phyloP scores from a whole-genome alignment of 2,888 invertebrate species.

The Sacculina carcini region DNA sequence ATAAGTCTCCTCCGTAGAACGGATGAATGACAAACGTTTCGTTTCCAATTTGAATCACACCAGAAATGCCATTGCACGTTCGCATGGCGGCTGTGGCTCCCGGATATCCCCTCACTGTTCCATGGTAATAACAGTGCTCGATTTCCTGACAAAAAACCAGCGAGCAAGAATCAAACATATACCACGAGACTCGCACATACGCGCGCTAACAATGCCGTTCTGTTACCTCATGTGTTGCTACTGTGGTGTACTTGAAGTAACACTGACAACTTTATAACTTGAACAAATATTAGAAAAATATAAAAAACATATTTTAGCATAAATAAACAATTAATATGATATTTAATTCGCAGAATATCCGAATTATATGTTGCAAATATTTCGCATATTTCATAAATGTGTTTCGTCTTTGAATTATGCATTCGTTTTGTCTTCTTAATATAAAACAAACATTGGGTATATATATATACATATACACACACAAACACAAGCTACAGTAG shows the following conservation, averaged over 20 bases:
- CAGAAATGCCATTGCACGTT: constrained; percentile 92
- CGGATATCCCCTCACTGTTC: constrained; percentile 84
- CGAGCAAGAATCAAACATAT: background rate
- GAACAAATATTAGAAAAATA: too few relatives aligned
- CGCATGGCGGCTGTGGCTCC: constrained; percentile 62
- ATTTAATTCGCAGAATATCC: too few relatives aligned
- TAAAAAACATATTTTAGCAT: too few relatives aligned
- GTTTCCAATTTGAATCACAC: constrained; percentile 89
- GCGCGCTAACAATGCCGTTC: background rate
- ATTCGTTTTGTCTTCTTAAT: background rate
- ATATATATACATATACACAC: background rate
- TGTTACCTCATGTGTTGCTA: background rate
- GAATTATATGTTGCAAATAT: too few relatives aligned
- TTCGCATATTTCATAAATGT: too few relatives aligned
- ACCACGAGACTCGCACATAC: background rate
- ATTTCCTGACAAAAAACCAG: constrained; percentile 38
- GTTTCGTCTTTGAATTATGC: too few relatives aligned
- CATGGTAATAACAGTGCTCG: constrained; percentile 97
- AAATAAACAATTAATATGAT: too few relatives aligned
- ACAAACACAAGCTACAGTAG: too few relatives aligned
- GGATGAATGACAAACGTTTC: constrained; percentile 96
- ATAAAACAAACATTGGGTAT: background rate
- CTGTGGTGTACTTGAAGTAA: too few relatives aligned
- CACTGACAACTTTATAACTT: too few relatives aligned
- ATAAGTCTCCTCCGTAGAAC: constrained; percentile 82